These are phyloP conservation scores for Homarus americanus DNA, from an alignment of 1,140 invertebrate genomes.

Conservation along the genomic window DNA sequence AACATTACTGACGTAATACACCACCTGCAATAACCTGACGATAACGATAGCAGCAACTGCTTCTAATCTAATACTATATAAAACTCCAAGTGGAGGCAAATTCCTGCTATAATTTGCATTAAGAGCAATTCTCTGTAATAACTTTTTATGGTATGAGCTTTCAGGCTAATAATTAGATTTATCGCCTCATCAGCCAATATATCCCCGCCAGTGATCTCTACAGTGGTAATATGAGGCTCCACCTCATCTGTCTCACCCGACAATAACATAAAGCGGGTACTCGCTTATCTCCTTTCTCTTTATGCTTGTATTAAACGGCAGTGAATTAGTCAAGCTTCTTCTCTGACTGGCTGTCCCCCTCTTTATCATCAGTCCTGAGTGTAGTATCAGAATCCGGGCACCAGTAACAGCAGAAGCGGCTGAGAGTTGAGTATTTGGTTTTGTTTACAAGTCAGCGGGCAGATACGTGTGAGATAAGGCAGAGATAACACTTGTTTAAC, in stretches of 20 bases:
- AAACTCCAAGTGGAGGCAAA: not conserved
- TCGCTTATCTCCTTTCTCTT: not conserved
- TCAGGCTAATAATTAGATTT: conserved; percentile 1
- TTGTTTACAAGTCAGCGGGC: conserved; percentile 6
- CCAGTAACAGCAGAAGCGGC: not conserved
- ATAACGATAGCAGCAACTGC: not conserved
- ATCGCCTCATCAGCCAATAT: not conserved
- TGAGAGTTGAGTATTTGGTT: conserved; percentile 1
- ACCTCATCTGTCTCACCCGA: not conserved
- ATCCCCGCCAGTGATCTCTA: not conserved
- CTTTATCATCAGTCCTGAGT: not conserved
- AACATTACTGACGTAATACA: too few species aligned
- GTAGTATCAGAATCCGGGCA: not conserved
- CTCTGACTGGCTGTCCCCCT: not conserved
- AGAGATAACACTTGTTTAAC: conserved; percentile 6
- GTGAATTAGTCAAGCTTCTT: not conserved
- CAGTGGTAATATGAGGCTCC: not conserved
- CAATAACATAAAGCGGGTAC: not conserved
- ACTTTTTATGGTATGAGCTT: not conserved
- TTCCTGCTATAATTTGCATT: not conserved
- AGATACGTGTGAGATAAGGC: conserved; percentile 10
- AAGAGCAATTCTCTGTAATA: not conserved
- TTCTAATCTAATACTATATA: not conserved
- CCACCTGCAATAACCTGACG: not conserved
- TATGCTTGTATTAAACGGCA: not conserved